Evolutionary conservation across 2,113 vertebrate genomes (phyloP).

Genomic region (Chaetops frenatus): DNA sequence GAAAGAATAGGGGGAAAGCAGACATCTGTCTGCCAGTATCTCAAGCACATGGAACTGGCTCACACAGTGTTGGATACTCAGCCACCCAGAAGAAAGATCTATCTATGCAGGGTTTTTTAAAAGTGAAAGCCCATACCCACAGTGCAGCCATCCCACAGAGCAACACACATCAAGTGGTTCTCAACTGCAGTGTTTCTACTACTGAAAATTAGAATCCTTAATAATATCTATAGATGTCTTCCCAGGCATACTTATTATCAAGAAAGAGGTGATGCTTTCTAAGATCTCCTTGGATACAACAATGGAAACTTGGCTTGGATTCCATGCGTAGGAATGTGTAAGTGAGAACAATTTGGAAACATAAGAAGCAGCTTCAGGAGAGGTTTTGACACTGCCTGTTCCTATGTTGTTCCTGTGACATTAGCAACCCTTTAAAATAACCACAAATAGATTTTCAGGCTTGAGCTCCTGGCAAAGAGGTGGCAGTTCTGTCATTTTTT

Average conservation of each 20-base stretch:
- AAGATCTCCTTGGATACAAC: background rate
- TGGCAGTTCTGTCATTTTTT: background rate
- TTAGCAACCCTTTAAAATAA: background rate
- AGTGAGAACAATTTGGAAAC: background rate
- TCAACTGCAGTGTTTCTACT: background rate
- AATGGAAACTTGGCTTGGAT: background rate
- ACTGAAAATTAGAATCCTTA: background rate
- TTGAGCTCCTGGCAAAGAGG: background rate
- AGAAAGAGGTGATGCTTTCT: background rate
- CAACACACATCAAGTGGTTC: fast-evolving
- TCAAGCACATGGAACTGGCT: background rate
- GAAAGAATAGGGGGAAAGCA: background rate
- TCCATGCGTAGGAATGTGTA: background rate
- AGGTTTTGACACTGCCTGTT: background rate
- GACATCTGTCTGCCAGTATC: background rate
- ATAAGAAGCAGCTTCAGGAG: background rate
- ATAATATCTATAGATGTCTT: background rate
- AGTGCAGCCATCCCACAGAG: background rate
- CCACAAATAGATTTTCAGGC: background rate
- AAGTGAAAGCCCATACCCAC: background rate
- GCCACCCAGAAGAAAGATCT: background rate
- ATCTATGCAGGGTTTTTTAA: background rate
- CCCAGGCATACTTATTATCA: background rate
- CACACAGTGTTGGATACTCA: background rate
- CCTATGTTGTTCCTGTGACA: background rate